Base-by-base conservation (phyloP, 2,888 invertebrate species). In the Halocaridina rubra region DNA sequence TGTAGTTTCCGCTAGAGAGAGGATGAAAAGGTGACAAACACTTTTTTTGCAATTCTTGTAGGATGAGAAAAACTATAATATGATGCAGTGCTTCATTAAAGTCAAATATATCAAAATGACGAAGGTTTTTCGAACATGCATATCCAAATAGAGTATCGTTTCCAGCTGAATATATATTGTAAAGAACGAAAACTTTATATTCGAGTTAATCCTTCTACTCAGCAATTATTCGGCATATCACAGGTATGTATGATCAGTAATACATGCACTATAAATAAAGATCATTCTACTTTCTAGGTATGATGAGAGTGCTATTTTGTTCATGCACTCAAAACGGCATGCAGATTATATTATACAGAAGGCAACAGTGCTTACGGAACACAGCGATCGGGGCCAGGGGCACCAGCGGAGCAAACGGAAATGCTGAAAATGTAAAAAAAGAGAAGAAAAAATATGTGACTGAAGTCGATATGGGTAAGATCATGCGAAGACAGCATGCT, bases 341-440 rank as follows among this genome's bases (percentile, higher is more conserved):
- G 78, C 67, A 61, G 53, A 22, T 22, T 30, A n/a, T 32, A 57
- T 7, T 27, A n/a, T 69, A 69, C n/a, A 69, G 13, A 22, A 39
- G 39, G 19, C 22, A 33, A 30, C 53, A 32, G 81, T 61, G 81
- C 81, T 81, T 81, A 81, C 81, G 75, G 81, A 64, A 81, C 81
- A 53, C 64, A 53, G 75, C 59, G 67, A 67, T 27, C 16, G 75
- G 81, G 33, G 75, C 81, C 46, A 81, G 22, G 30, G 81, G 81
- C 32, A 81, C 61, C 81, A 81, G 75, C 24, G 81, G 81, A 33
- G 39, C 39, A 16, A 8, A 30, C 33, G 75, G 69, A 75, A 64
- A 81, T 10, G 75, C 75, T 81, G 81, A 27, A 81, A 81, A 75
- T 24, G 69, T 2, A 67, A 67, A 67, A 78, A 24, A 39, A 24